Percentiles rank a stretch among this genome's conserved stretches.
These are phyloP conservation scores for Calephelis virginiensis DNA, from an alignment of 1,140 invertebrate genomes.

Conservation along the genomic window DNA sequence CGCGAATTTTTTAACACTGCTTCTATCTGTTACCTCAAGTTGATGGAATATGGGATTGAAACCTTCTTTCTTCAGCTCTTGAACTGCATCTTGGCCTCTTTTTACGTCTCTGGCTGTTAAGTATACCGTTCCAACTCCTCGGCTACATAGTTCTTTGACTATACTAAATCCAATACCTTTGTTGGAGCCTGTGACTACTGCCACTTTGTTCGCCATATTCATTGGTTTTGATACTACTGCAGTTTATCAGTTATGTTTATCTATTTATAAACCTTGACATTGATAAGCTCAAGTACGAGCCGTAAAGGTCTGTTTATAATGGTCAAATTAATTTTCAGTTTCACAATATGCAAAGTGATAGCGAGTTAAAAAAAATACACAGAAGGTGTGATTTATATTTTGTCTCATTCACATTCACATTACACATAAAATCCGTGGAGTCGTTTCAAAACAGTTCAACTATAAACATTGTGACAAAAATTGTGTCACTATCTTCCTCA, in stretches of 20 bases:
- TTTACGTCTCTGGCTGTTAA: slow-evolving; percentile 80
- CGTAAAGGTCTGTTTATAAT: neutral
- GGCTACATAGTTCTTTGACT: slow-evolving; percentile 80
- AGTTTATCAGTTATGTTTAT: neutral
- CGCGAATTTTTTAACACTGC: slow-evolving; percentile 79
- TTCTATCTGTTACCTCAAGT: slow-evolving; percentile 81
- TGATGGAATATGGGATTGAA: slow-evolving; percentile 79
- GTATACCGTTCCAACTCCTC: slow-evolving; percentile 81
- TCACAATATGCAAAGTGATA: too few species aligned
- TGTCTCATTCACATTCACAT: too few species aligned
- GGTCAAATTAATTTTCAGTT: too few species aligned
- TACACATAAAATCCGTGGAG: too few species aligned
- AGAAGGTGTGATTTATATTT: too few species aligned
- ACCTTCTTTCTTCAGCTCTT: slow-evolving; percentile 69
- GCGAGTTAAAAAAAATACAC: too few species aligned
- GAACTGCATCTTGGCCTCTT: slow-evolving; percentile 79
- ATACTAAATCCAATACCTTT: slow-evolving; percentile 88
- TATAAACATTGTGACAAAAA: too few species aligned
- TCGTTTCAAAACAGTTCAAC: too few species aligned
- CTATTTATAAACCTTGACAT: slow-evolving; percentile 1
- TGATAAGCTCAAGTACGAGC: neutral
- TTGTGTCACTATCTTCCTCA: too few species aligned
- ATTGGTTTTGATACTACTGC: neutral
- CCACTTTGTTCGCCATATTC: slow-evolving; percentile 40
- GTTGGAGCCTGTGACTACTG: slow-evolving; percentile 83